Base-by-base conservation (phyloP, 2,797 vertebrate species). In the Trematomus bernacchii region DNA sequence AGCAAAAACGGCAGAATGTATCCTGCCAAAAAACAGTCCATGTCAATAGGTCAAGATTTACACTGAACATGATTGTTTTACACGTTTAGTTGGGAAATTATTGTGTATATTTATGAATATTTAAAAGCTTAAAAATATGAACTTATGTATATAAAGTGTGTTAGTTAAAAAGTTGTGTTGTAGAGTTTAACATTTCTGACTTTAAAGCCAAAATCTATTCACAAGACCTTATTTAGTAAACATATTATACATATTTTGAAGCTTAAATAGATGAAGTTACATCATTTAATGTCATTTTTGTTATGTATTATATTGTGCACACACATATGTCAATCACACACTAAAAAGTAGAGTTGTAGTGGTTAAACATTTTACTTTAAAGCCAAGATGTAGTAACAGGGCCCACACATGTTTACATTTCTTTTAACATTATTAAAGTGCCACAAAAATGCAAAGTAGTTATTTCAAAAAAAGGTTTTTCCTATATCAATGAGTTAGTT, bases 71-170 rank as follows among this genome's bases (percentile, higher is more conserved):
- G 14, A 72, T 7, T 42, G 12, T 62, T 63, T 66, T 33, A 42
- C 51, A 74, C n/a, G 21, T 46, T 4, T 47, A 67, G 21, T 42
- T 59, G 60, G 19, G 27, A 4, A 48, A 21, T 63, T 80, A 60
- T 52, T 74, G 14, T 66, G 69, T 47, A 75, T 44, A 64, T 78
- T 66, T 77, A 42, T 57, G 59, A 70, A 76, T 58, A 48, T 66
- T 43, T 46, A 76, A 37, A 50, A 59, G n/a, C n/a, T n/a, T 23
- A 65, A 3, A 33, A 33, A 44, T 44, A 67, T 61, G 7, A 66
- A 33, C 2, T 23, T 21, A 46, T 33, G 23, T 51, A 55, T 8
- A 6, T 3, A 30, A 30, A 30, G 30, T 30, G 3, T 30, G 3
- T 30, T 3, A 30, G 30, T 30, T 30, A 30, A 3, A 30, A 44